Evolutionary conservation across 2,888 invertebrate genomes (phyloP), one percentile per base, ranked within the genome.

Genomic region (Baccha elongata): DNA sequence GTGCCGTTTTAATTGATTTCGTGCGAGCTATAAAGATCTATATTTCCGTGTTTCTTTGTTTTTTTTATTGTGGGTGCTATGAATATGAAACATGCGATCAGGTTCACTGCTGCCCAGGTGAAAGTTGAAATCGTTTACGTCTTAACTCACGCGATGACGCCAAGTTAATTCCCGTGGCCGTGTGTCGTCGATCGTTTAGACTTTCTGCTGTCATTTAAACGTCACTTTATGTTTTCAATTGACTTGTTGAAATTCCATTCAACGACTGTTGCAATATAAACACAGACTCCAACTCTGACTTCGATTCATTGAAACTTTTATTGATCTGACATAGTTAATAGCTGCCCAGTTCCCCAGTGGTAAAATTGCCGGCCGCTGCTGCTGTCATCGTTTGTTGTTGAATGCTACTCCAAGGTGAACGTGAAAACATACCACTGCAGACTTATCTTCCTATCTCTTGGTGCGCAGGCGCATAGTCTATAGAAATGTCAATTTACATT

Each of bases 1-100:
- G 26, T 58, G 15, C 71, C 71, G 75, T 81, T 75, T 81, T 71
- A 81, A 81, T 75, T 81, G 80, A 68, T 79, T 52, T 67, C 62
- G 64, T 48, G n/a, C n/a, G 62, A 68, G 53, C 62, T 26, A 62
- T 55, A 73, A n/a, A n/a, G 55, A 64, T 42, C 62, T 53, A 48
- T 23, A 60, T 21, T 21, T 46, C n/a, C 26, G 35, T 44, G 26
- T 64, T 64, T 32, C 5, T 23, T 23, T 23, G 3, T 23, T 23
- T 5, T 23, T 23, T 40, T 17, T 60, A 19, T 44, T 44, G 80
- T 75, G 46, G 74, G 71, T 71, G 74, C 44, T 44, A 44, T 44
- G 17, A 15, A 44, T 60, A n/a, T 37, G 11, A 35, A 13, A 46
- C 60, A 44, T 19, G 44, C 37, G 65, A 71, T 71, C 65, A 40